These are phyloP conservation scores for Lutjanus campechanus DNA, from an alignment of 2,797 vertebrate species.

Conservation along the genomic window DNA sequence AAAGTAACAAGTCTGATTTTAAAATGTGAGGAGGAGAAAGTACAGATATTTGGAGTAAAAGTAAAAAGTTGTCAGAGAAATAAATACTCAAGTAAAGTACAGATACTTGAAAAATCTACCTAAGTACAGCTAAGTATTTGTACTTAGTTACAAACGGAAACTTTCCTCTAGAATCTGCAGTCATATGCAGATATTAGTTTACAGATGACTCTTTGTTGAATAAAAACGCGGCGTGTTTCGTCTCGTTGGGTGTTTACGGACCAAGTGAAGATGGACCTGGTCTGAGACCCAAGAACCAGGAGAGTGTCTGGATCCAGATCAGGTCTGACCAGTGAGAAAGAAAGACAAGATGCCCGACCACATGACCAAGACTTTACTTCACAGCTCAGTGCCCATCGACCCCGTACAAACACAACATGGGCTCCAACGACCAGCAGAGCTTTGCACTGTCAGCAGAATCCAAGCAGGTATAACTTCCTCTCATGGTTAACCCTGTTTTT, in stretches of 20 bases:
- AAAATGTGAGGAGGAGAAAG: too few relatives aligned
- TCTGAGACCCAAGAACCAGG: neutral
- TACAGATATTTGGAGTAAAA: too few relatives aligned
- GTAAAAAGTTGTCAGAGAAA: too few relatives aligned
- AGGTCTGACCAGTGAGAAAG: conserved; percentile 11
- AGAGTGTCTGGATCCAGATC: neutral
- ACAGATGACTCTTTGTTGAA: neutral
- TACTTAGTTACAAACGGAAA: too few relatives aligned
- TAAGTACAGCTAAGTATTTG: too few relatives aligned
- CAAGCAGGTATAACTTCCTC: conserved; percentile 61
- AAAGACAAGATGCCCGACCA: conserved; percentile 47
- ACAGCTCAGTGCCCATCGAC: conserved; percentile 62
- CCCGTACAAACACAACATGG: conserved; percentile 54
- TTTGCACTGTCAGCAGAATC: conserved; percentile 61
- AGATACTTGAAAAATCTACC: too few relatives aligned
- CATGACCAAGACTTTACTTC: conserved; percentile 80
- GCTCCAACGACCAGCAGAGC: conserved; percentile 43
- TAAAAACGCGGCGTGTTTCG: neutral
- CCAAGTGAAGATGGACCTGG: neutral
- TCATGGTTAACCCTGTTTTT: conserved; percentile 75
- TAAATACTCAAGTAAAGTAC: too few relatives aligned
- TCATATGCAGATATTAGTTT: too few relatives aligned
- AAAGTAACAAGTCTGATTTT: too few relatives aligned
- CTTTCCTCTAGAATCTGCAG: too few relatives aligned
- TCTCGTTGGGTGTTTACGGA: neutral